Evolutionary conservation across 2,113 vertebrate species (phyloP), one percentile per base, ranked within the genome.

Genomic region (Rana temporaria): DNA sequence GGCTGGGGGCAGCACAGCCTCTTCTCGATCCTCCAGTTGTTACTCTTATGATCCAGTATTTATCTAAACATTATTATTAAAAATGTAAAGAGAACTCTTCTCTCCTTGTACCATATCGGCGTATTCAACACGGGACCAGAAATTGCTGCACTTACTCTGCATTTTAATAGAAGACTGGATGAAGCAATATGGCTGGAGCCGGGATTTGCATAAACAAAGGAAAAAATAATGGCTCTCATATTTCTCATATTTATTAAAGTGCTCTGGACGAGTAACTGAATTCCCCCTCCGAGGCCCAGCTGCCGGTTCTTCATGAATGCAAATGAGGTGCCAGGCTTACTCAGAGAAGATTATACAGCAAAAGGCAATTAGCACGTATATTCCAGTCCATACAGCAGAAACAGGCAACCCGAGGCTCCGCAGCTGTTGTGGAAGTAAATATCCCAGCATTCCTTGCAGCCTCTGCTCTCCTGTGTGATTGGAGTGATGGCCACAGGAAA

Each of bases 171-270:
- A 70, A 34, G n/a, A 42, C 67, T 59, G 78, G 56, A 60, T 59
- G 65, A 20, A 38, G 78, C 78, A 79, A 79, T 79, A 80, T 80
- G 78, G 66, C 66, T 63, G 67, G 14, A 80, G 67, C 34, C 19
- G 19, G 42, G 59, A 80, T 80, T 80, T 80, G 78, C 78, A 80
- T 80, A 80, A 62, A 80, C 78, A 80, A 71, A 80, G 67, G 63
- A 69, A 30, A 71, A 80, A 80, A 69, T 80, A 80, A 80, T 80
- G 67, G 52, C 66, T 71, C 66, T 80, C 78, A 80, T 80, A 80
- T 80, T 80, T 80, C 78, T 80, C 67, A 80, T 80, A 80, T 80
- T 80, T 80, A 80, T 71, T 80, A 80, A 80, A 80, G 67, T 38
- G 78, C 57, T 71, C 71, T 80, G 78, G 78, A 69, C 78, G 78